phyloP scores from a whole-genome alignment of 2,797 vertebrate genomes.

The Parotocinclus haroldoi region DNA sequence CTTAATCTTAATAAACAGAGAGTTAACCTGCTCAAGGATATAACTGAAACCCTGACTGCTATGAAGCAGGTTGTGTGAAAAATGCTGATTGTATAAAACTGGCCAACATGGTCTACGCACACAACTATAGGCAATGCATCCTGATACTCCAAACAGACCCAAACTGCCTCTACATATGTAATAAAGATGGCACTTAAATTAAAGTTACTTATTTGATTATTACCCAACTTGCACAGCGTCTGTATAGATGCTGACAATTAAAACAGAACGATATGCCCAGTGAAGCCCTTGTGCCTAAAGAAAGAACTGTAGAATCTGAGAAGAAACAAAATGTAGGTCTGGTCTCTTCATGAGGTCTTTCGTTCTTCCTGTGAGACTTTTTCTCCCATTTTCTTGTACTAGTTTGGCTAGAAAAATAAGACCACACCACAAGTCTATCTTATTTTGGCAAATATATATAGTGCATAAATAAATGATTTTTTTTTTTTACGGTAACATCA shows the following conservation, averaged over 20 bases:
- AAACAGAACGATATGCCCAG: constrained; percentile 14
- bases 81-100: constrained; percentile 3
- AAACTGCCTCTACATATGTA: too few relatives aligned
- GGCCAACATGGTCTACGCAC: too few relatives aligned
- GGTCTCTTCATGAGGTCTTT: constrained; percentile 24
- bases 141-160: too few relatives aligned
- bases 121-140: too few relatives aligned
- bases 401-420: constrained; percentile 79
- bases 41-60: constrained; percentile 7
- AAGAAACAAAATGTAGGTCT: constrained; percentile 18
- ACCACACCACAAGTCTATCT: constrained; percentile 76
- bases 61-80: constrained; percentile 4
- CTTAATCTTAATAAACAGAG: constrained; percentile 8
- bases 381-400: constrained; percentile 39
- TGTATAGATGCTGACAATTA: background rate
- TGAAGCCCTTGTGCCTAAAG: constrained; percentile 36
- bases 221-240: background rate
- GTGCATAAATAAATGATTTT: constrained; percentile 71
- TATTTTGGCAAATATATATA: constrained; percentile 85
- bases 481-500: constrained; percentile 57
- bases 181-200: background rate
- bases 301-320: background rate
- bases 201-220: background rate
- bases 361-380: constrained; percentile 38
- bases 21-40: constrained; percentile 5